These are phyloP conservation scores for Habroteleia sp. DNA, from an alignment of 2,888 invertebrate species.

Conservation along the genomic window DNA sequence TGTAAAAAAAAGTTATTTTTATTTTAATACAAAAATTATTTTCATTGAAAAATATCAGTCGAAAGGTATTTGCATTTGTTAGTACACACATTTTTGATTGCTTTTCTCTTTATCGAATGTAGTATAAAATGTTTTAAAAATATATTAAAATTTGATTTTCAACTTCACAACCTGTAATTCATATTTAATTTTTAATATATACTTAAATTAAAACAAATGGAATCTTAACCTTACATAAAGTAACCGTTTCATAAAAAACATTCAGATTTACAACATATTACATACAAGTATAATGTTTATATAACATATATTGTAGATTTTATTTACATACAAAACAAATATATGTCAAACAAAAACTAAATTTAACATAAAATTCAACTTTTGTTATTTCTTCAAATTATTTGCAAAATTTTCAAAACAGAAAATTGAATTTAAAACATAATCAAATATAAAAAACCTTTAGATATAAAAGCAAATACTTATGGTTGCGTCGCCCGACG, in stretches of 20 bases:
- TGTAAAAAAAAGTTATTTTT: too few relatives aligned
- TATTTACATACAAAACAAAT: conserved; percentile 25
- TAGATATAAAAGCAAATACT: conserved; percentile 25
- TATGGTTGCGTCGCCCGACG: conserved; percentile 64
- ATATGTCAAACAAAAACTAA: conserved; percentile 17
- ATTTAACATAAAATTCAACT: conserved; percentile 2
- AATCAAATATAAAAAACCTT: too few relatives aligned
- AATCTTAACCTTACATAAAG: too few relatives aligned
- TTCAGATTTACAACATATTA: background rate
- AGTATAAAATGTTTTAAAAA: too few relatives aligned
- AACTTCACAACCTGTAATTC: background rate
- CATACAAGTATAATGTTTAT: too few relatives aligned
- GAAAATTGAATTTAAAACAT: conserved; percentile 7
- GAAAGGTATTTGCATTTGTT: too few relatives aligned
- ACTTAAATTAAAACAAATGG: too few relatives aligned
- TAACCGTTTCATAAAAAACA: too few relatives aligned
- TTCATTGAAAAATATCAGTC: too few relatives aligned
- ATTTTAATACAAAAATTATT: too few relatives aligned
- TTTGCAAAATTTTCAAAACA: conserved; percentile 2
- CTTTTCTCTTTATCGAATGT: too few relatives aligned
- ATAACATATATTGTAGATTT: conserved; percentile 20
- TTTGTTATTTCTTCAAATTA: background rate
- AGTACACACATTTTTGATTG: too few relatives aligned
- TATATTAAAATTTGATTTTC: conserved; percentile 4
- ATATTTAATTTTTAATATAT: background rate